Conservation (phyloP, 2,113 vertebrate species). For the Pionites leucogaster region DNA sequence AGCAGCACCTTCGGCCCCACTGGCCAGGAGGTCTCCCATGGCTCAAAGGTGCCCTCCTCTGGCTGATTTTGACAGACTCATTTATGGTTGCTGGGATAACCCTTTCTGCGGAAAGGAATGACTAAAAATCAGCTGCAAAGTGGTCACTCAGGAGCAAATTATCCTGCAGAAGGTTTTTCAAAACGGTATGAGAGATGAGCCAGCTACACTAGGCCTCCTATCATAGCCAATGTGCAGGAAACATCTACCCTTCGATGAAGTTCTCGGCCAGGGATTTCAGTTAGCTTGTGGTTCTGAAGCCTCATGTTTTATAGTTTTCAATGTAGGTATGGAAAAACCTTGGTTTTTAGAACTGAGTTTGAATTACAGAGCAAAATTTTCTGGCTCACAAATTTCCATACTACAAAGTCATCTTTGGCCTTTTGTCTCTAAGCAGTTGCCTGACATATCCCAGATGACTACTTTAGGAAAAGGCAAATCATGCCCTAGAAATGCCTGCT, state of each 20-base stretch:
- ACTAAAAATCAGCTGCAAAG: background rate
- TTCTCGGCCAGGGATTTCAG: background rate
- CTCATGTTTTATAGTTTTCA: background rate
- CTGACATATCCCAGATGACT: conserved; percentile 48
- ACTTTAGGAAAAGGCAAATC: conserved; percentile 56
- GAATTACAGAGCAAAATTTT: conserved; percentile 27
- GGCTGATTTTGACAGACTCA: conserved; percentile 57
- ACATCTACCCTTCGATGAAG: background rate
- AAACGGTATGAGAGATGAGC: background rate
- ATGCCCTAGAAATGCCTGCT: conserved; percentile 62
- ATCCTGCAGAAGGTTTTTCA: background rate
- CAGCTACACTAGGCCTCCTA: background rate
- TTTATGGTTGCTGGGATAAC: background rate
- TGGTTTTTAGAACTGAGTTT: background rate
- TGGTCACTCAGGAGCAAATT: background rate
- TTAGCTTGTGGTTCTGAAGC: background rate
- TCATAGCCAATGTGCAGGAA: background rate
- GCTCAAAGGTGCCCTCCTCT: conserved; percentile 73
- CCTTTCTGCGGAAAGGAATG: background rate
- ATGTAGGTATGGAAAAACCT: background rate
- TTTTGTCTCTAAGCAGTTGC: conserved; percentile 43
- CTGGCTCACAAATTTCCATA: conserved; percentile 40
- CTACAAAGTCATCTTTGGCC: conserved; percentile 56
- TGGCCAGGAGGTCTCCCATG: conserved; percentile 41
- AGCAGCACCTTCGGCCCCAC: conserved; percentile 10